phyloP scores from a whole-genome alignment of 2,797 vertebrate genomes.

The Platyrinchus mystaceus region DNA sequence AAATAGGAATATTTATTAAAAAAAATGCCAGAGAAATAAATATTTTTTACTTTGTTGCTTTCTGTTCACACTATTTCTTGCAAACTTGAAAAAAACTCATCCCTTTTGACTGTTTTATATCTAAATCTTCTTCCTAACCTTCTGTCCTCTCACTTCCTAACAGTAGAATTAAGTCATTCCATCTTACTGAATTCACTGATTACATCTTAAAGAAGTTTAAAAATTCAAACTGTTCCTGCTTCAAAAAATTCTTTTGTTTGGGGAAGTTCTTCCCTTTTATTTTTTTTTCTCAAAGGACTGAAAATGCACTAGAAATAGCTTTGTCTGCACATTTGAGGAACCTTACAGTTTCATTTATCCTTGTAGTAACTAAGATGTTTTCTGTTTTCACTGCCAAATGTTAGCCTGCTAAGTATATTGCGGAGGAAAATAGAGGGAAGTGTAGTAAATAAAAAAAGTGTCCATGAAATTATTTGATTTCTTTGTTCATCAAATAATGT shows the following conservation, averaged over 20 bases:
- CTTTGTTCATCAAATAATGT: not conserved
- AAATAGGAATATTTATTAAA: not conserved
- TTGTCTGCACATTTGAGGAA: not conserved
- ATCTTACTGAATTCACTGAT: not conserved
- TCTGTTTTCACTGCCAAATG: not conserved
- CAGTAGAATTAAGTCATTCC: not conserved
- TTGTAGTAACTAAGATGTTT: not conserved
- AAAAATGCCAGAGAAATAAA: not conserved
- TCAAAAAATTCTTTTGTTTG: not conserved
- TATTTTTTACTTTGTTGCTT: not conserved
- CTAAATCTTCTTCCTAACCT: not conserved
- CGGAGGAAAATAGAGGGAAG: rapidly evolving
- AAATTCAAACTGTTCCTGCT: not conserved
- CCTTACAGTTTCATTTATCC: not conserved
- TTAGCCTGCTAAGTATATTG: not conserved
- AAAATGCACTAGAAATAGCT: not conserved
- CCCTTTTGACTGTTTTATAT: not conserved
- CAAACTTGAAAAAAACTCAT: not conserved
- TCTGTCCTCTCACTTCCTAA: not conserved
- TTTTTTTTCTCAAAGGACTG: rapidly evolving
- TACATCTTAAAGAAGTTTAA: not conserved
- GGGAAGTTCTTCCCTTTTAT: not conserved
- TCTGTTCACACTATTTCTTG: not conserved
- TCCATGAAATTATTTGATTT: not conserved
- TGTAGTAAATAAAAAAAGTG: not conserved